Percentiles rank a stretch among this genome's conserved stretches.
These are phyloP conservation scores for Geotrypetes seraphini DNA, from an alignment of 2,797 vertebrate species.

Conservation along the genomic window DNA sequence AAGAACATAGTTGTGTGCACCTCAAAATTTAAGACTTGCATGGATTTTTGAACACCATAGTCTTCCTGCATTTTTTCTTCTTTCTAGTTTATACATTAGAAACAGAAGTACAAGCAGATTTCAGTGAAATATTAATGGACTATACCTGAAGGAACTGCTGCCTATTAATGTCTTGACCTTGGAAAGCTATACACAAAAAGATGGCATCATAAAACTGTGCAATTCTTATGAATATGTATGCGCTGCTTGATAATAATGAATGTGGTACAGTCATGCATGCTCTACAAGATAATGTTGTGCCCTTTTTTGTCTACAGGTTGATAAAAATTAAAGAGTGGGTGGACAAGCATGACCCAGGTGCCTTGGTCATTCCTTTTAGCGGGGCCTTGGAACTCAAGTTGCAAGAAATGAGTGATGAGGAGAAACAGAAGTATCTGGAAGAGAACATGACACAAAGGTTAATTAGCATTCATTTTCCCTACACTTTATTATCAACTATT, in stretches of 20 bases:
- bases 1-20: no score
- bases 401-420: constrained; percentile 80
- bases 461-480: constrained; percentile 98
- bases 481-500: constrained; percentile 99
- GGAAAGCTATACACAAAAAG: constrained; percentile 68
- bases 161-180: constrained; percentile 67
- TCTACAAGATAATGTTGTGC: constrained; percentile 70
- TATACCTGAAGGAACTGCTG: constrained; percentile 67
- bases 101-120: constrained; percentile 48
- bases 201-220: constrained; percentile 67
- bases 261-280: constrained; percentile 69
- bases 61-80: no score
- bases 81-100: constrained; percentile 36
- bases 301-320: constrained; percentile 74
- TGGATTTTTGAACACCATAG: no score
- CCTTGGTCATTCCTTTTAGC: constrained; percentile 88
- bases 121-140: constrained; percentile 53
- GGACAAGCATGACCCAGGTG: constrained; percentile 86
- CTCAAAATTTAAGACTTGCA: no score
- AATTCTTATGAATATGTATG: constrained; percentile 78
- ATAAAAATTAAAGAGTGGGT: constrained; percentile 99
- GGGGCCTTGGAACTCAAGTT: constrained; percentile 85
- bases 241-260: constrained; percentile 70
- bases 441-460: constrained; percentile 97
- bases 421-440: constrained; percentile 83